These are phyloP conservation scores for Merops nubicus DNA, from an alignment of 2,113 vertebrate species.

Conservation along the genomic window DNA sequence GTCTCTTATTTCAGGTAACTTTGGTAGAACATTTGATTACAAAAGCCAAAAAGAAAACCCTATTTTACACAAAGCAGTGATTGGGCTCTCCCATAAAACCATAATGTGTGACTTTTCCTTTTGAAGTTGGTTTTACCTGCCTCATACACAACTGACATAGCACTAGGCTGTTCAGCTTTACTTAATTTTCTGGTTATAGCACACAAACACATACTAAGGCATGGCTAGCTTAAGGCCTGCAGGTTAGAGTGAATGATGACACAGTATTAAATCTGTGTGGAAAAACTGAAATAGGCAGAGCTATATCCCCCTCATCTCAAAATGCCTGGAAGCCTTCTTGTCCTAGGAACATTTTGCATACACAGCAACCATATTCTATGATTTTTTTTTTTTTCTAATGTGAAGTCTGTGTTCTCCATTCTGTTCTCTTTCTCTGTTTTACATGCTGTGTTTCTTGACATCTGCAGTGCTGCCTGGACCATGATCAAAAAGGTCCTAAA, in stretches of 20 bases:
- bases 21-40: neutral
- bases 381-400: neutral
- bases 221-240: neutral
- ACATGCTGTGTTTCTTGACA: neutral
- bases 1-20: neutral
- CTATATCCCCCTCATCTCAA: neutral
- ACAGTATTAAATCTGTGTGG: neutral
- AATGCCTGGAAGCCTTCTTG: neutral
- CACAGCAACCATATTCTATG: neutral
- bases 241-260: neutral
- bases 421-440: neutral
- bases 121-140: neutral
- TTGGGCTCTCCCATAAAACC: neutral
- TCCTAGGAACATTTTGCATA: neutral
- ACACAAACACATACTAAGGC: neutral
- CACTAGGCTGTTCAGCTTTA: neutral
- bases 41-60: neutral
- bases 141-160: fast-evolving
- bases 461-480: neutral
- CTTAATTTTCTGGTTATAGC: neutral
- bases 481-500: neutral
- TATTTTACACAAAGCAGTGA: neutral
- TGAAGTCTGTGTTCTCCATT: neutral
- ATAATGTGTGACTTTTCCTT: neutral
- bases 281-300: neutral